Evolutionary conservation across 2,888 invertebrate species (phyloP), one percentile per base, ranked within the genome.

Genomic region (Abrostola tripartita): DNA sequence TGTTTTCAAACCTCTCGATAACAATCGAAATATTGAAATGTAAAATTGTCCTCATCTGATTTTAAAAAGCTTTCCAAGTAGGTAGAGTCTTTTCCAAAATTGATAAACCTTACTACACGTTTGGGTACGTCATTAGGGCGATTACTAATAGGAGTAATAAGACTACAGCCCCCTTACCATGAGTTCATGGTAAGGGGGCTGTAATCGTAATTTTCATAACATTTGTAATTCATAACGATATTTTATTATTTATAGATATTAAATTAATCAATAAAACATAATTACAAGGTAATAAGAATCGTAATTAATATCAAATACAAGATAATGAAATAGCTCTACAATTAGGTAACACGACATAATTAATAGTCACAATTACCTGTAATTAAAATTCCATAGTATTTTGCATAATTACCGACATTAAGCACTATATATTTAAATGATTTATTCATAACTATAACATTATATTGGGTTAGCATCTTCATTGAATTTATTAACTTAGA

Each of bases 351-450:
- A 52, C 24, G 42, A 55, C 12, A 40, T 42, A 68, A 71, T 71
- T 67, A 73, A 1, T n/a, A 24, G 63, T 41, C 44, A 8, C 12
- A 56, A 53, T 68, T 11, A 62, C 12, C 24, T 9, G 11, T 6
- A 6, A 63, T 74, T 74, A 57, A 71, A 59, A 74, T 71, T 59
- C 74, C 69, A 36, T 44, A 12, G 53, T n/a, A 24, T 35, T 63
- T 71, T 55, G 62, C 55, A 41, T 54, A 61, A 56, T 40, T 53
- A 61, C 9, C 40, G n/a, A 58, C 41, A 68, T 55, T 10, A 12
- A n/a, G 51, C 37, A 58, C 55, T 50, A 53, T 68, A 49, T 6
- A 41, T 57, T 62, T 58, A 53, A 61, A 52, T 55, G 52, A 41
- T 37, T 57, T 14, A 42, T 40, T 37, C 10, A n/a, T 36, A 41